phyloP scores from a whole-genome alignment of 1,140 invertebrate genomes.

The Psix sp. region DNA sequence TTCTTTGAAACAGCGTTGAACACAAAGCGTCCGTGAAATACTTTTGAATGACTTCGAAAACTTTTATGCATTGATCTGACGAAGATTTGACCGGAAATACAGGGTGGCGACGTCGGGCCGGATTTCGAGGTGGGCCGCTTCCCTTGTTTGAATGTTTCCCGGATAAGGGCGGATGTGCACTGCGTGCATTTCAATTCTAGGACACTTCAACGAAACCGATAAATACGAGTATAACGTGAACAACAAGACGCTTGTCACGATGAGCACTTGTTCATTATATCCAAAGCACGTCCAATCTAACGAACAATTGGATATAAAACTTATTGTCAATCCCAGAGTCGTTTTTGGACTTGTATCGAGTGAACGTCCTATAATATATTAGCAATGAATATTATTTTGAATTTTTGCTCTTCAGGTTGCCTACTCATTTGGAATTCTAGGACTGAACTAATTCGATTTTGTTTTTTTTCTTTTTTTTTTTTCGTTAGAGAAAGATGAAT shows the following conservation, averaged over 20 bases:
- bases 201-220: conserved; percentile 68
- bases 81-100: conserved; percentile 35
- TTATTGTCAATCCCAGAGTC: conserved; percentile 63
- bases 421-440: no score
- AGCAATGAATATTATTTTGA: no score
- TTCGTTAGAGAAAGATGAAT: no score
- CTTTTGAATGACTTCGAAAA: conserved; percentile 37
- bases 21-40: conserved; percentile 17
- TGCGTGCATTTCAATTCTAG: conserved; percentile 71
- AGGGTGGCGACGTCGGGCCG: conserved; percentile 33
- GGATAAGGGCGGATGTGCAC: conserved; percentile 69
- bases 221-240: conserved; percentile 28
- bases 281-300: conserved; percentile 68
- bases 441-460: no score
- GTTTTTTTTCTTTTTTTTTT: no score
- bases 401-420: no score
- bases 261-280: conserved; percentile 62
- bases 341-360: no score
- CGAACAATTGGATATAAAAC: conserved; percentile 61
- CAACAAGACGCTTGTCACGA: conserved; percentile 56
- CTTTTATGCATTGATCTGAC: conserved; percentile 26
- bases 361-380: no score
- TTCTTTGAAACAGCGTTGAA: conserved; percentile 19
- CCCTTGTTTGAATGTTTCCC: conserved; percentile 69
- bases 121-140: conserved; percentile 53